These are phyloP conservation scores for Clarias batrachus DNA, from an alignment of 2,113 vertebrate species.

Conservation along the genomic window DNA sequence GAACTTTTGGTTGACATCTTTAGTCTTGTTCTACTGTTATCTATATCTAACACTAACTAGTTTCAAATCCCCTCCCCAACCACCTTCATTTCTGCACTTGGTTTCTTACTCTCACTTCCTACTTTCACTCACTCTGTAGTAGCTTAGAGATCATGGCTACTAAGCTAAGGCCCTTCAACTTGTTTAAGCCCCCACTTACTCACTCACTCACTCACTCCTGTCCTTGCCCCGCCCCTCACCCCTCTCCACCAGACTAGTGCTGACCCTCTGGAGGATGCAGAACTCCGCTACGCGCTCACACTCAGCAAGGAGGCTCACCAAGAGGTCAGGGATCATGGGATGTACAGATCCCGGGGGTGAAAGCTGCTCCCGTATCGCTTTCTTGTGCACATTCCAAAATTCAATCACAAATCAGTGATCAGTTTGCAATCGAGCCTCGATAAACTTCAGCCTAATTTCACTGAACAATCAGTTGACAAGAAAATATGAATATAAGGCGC, in stretches of 20 bases:
- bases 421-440: constrained; percentile 9
- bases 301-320: constrained; percentile 88
- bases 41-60: neutral
- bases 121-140: neutral
- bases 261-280: constrained; percentile 85
- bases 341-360: constrained; percentile 37
- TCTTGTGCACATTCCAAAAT: constrained; percentile 2
- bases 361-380: constrained; percentile 25
- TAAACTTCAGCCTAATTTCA: constrained; percentile 19
- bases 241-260: constrained; percentile 67
- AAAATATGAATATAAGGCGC: neutral
- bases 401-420: constrained; percentile 30
- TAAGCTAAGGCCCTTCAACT: constrained; percentile 21
- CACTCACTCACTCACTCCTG: constrained; percentile 66
- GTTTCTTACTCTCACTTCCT: neutral
- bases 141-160: neutral
- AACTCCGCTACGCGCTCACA: constrained; percentile 86
- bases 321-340: constrained; percentile 80
- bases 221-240: constrained; percentile 54
- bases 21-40: neutral
- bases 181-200: constrained; percentile 28
- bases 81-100: neutral
- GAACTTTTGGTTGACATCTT: neutral
- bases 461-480: neutral
- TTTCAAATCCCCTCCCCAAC: constrained; percentile 9